Percentiles rank a stretch among this genome's conserved stretches.
Evolutionary conservation across 2,797 vertebrate genomes (phyloP).

Genomic region (Diplodus sargus): DNA sequence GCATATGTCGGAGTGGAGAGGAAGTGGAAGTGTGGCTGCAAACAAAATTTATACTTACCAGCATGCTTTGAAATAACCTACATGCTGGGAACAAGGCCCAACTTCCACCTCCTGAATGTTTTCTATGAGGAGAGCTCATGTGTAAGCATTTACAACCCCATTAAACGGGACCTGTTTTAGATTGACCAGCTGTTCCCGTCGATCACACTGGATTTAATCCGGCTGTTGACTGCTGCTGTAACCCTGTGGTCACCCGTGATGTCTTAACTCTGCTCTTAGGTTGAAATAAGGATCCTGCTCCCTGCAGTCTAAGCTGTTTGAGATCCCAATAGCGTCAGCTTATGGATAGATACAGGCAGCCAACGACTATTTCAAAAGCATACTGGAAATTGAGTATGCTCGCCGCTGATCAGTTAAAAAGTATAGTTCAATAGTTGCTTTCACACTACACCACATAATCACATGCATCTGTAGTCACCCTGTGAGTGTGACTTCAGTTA

Average conservation of each 20-base stretch:
- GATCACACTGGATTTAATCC: constrained; percentile 56
- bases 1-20: constrained; percentile 73
- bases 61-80: constrained; percentile 50
- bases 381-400: not conserved
- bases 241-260: constrained; percentile 48
- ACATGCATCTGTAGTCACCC: too few species aligned
- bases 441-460: too few species aligned
- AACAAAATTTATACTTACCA: constrained; percentile 65
- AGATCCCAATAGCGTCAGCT: not conserved
- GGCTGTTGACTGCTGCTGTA: constrained; percentile 51
- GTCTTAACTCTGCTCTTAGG: constrained; percentile 41
- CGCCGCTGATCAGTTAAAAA: not conserved
- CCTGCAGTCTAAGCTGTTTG: constrained; percentile 7
- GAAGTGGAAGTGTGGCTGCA: constrained; percentile 72
- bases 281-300: constrained; percentile 1
- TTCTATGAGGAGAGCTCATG: constrained; percentile 44
- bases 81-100: constrained; percentile 59
- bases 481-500: not conserved
- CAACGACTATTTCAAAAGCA: not conserved
- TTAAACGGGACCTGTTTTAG: constrained; percentile 51
- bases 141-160: constrained; percentile 51
- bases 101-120: constrained; percentile 58
- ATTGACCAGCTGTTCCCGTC: constrained; percentile 68
- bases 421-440: too few species aligned
- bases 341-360: not conserved